Percentiles rank a stretch among this genome's conserved stretches.
Conservation (phyloP, 2,113 vertebrate species). For the Boulengeromyrus knoepffleri region DNA sequence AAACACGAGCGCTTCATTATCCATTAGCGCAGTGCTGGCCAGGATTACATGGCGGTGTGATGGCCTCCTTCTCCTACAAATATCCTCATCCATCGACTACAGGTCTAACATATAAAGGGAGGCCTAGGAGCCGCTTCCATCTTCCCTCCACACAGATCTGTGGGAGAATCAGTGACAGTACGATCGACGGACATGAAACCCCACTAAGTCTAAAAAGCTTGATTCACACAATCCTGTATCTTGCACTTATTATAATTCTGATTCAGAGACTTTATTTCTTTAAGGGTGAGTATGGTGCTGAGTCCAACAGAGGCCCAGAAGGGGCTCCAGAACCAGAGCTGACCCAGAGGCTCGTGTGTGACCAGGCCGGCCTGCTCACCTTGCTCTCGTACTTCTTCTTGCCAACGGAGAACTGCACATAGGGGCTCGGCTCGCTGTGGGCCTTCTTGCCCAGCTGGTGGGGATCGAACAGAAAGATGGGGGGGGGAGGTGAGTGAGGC, state of each 20-base stretch:
- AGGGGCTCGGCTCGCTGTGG: slow-evolving; percentile 83
- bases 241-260: neutral
- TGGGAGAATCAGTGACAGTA: too few relatives aligned
- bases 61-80: too few relatives aligned
- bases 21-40: neutral
- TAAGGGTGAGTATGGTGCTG: neutral
- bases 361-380: slow-evolving; percentile 56
- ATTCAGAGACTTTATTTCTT: too few relatives aligned
- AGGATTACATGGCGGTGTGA: too few relatives aligned
- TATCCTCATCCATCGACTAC: too few relatives aligned
- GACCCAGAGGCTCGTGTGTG: neutral
- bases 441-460: slow-evolving; percentile 83
- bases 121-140: too few relatives aligned
- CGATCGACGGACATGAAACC: neutral
- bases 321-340: neutral
- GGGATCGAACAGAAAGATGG: neutral
- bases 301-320: neutral
- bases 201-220: neutral
- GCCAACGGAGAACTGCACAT: slow-evolving; percentile 80
- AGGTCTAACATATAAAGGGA: too few relatives aligned
- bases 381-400: slow-evolving; percentile 87
- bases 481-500: neutral
- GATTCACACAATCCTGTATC: too few relatives aligned
- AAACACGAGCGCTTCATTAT: neutral
- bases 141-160: too few relatives aligned